These are phyloP conservation scores for Bovichtus variegatus DNA, from an alignment of 2,797 vertebrate species.

Conservation along the genomic window DNA sequence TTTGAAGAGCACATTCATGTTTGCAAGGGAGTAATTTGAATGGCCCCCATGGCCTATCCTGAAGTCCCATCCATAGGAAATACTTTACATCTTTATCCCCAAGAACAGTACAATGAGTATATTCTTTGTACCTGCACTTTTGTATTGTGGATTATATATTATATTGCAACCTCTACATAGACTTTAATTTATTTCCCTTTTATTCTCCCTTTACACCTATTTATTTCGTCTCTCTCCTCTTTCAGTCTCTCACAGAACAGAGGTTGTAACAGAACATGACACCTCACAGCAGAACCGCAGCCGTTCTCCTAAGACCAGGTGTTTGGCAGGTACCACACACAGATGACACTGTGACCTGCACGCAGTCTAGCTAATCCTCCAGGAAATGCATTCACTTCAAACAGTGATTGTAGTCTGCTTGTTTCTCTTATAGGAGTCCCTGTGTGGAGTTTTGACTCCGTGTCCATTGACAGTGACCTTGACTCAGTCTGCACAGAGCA, in stretches of 20 bases:
- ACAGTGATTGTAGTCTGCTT: neutral
- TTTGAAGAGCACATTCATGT: neutral
- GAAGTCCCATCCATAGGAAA: neutral
- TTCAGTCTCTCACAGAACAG: conserved; percentile 46
- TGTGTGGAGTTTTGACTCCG: conserved; percentile 77
- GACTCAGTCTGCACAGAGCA: conserved; percentile 79
- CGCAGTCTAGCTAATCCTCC: neutral
- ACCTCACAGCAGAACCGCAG: conserved; percentile 10
- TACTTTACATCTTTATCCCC: neutral
- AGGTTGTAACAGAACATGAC: conserved; percentile 26
- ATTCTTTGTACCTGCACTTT: neutral
- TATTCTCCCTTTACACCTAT: neutral
- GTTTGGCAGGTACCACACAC: conserved; percentile 74
- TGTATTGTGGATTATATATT: neutral
- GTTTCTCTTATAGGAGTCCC: conserved; percentile 72
- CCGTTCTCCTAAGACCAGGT: conserved; percentile 42
- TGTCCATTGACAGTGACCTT: conserved; percentile 84
- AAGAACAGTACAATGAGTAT: neutral
- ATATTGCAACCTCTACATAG: neutral
- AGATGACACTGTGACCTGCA: conserved; percentile 15
- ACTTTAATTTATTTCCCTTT: neutral
- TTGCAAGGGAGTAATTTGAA: neutral
- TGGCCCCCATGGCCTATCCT: too few species aligned
- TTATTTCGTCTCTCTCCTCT: neutral
- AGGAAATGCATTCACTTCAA: neutral